Conservation (phyloP, 2,113 vertebrate species). For the Anthoscopus minutus region DNA sequence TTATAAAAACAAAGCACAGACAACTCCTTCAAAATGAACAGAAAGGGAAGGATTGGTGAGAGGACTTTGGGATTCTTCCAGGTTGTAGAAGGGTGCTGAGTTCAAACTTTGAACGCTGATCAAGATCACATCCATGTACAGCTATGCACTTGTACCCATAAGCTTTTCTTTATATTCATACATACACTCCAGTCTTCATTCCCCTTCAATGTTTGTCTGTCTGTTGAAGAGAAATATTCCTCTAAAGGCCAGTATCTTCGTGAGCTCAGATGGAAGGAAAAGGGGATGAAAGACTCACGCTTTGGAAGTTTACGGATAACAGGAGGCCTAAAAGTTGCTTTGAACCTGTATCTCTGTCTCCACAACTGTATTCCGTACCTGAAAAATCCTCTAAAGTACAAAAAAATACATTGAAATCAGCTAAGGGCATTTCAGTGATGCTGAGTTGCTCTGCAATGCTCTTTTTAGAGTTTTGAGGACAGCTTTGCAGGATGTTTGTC, state of each 20-base stretch:
- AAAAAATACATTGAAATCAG: not conserved
- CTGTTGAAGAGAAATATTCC: not conserved
- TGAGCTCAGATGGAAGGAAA: not conserved
- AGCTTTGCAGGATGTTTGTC: not conserved
- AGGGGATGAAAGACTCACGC: not conserved
- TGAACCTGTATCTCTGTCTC: not conserved
- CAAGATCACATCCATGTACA: not conserved
- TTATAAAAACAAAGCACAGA: not conserved
- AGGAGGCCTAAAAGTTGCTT: not conserved
- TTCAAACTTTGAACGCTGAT: not conserved
- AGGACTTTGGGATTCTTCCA: not conserved
- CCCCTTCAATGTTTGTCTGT: not conserved
- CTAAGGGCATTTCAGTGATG: not conserved
- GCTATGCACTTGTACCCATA: not conserved
- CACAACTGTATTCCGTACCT: not conserved
- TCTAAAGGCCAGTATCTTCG: not conserved
- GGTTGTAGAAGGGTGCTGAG: not conserved
- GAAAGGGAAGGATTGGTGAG: not conserved
- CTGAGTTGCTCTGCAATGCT: not conserved
- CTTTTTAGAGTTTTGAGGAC: not conserved
- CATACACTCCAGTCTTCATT: not conserved
- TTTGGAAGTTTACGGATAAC: not conserved
- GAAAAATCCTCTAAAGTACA: not conserved
- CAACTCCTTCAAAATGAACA: not conserved
- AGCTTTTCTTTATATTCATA: not conserved